phyloP scores from a whole-genome alignment of 2,888 invertebrate genomes.

The Alloplasta piceator region DNA sequence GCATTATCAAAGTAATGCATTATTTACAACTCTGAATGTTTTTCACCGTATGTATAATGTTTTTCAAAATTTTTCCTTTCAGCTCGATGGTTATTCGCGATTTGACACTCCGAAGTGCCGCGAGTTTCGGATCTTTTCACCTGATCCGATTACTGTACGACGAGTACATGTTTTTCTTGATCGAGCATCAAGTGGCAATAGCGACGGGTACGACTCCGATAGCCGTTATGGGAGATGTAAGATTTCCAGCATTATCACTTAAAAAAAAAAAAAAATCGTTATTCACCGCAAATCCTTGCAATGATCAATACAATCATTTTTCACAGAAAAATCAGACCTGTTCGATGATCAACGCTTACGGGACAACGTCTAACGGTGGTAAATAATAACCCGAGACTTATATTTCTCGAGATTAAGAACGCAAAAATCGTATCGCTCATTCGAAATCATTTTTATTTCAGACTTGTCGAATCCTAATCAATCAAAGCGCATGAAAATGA shows the following conservation, averaged over 20 bases:
- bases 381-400: slow-evolving; percentile 48
- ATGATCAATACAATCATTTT: slow-evolving; percentile 11
- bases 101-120: slow-evolving; percentile 96
- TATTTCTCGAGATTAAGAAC: slow-evolving; percentile 3
- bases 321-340: slow-evolving; percentile 80
- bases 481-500: slow-evolving; percentile 81
- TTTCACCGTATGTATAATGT: not conserved
- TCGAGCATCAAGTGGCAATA: slow-evolving; percentile 97
- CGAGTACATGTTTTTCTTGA: slow-evolving; percentile 99
- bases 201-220: slow-evolving; percentile 96
- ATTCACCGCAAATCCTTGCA: slow-evolving; percentile 4
- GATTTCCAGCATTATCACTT: slow-evolving; percentile 70
- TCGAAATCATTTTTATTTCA: slow-evolving; percentile 67
- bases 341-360: slow-evolving; percentile 78
- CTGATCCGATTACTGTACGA: slow-evolving; percentile 98
- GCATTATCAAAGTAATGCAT: no score
- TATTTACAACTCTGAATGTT: no score
- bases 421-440: slow-evolving; percentile 16
- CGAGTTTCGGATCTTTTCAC: slow-evolving; percentile 99
- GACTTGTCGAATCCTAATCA: slow-evolving; percentile 78
- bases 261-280: not conserved
- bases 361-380: slow-evolving; percentile 80
- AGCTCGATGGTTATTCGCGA: slow-evolving; percentile 99
- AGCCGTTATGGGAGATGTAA: slow-evolving; percentile 93
- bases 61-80: slow-evolving; percentile 55